Base-by-base conservation (phyloP, 2,113 vertebrate species). In the Esox niger region DNA sequence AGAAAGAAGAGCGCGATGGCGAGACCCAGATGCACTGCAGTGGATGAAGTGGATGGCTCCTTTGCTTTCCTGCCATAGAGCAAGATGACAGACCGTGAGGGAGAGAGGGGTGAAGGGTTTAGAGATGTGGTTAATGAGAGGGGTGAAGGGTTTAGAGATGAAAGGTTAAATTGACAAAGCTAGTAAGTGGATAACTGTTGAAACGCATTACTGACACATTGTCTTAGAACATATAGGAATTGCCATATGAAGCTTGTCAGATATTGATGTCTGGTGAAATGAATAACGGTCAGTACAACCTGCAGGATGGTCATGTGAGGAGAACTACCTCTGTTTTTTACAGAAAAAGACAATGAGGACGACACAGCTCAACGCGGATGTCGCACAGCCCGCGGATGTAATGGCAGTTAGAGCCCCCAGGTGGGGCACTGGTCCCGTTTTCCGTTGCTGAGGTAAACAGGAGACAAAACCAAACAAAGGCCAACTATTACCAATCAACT, bases 321-420 rank as follows among this genome's bases (percentile, higher is more conserved):
- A 61, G 23, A 2, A 23, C 69, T 74, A 89, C 90, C 86, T 89
- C 73, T 81, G 88, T 59, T 59, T 86, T 72, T 9, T 85, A 73
- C n/a, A n/a, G n/a, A 91, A 82, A 15, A 67, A 82, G 27, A 89
- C 10, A 8, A 91, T 79, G 55, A 92, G 79, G 38, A 69, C 63
- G 0, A 87, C 8, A 23, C 90, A 91, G 85, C 91, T 91, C 75
- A 88, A 69, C 10, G 79, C 20, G 20, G 90, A 92, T 8, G 87
- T 1, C 0, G 83, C 75, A 10, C 89, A 91, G 66, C 90, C 85
- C 54, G 90, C 23, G 38, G 73, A 86, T 62, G 89, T 88, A 77
- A 92, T 89, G 60, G 32, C 26, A 0, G 86, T 90, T n/a, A 91
- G 75, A 0, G 75, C 86, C 84, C 85, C 33, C 0, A 91, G 89